Percentiles rank a stretch among this genome's conserved stretches.
Conservation (phyloP, 2,888 invertebrate species). For the Lycia hirtaria region DNA sequence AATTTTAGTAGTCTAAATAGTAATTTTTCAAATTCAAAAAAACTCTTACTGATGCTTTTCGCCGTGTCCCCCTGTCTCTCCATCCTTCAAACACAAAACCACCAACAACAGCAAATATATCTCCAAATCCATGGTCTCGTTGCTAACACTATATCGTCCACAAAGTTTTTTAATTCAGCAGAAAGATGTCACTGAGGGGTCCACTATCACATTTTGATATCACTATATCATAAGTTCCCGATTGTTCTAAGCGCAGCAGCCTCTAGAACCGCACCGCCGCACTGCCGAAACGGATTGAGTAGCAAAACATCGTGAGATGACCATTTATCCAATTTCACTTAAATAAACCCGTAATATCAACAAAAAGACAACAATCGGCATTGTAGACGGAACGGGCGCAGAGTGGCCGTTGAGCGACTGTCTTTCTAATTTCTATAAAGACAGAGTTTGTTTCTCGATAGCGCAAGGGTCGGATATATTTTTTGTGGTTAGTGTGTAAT, state of each 20-base stretch:
- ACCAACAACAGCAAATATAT: constrained; percentile 66
- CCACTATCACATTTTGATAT: constrained; percentile 72
- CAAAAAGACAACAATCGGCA: constrained; percentile 74
- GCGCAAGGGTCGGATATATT: constrained; percentile 49
- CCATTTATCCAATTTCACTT: constrained; percentile 85
- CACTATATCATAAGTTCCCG: constrained; percentile 60
- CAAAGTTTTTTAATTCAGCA: constrained; percentile 49
- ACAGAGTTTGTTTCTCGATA: constrained; percentile 54
- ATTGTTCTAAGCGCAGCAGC: constrained; percentile 56
- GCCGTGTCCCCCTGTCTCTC: constrained; percentile 74
- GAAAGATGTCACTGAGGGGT: constrained; percentile 52
- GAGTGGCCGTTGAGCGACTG: constrained; percentile 44
- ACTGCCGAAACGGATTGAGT: constrained; percentile 71
- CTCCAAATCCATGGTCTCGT: constrained; percentile 61
- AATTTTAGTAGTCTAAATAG: too few species aligned
- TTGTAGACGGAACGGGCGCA: constrained; percentile 62
- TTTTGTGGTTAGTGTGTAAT: constrained; percentile 65
- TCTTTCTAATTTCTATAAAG: constrained; percentile 53
- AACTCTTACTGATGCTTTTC: constrained; percentile 75
- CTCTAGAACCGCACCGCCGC: constrained; percentile 63
- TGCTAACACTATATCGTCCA: constrained; percentile 50
- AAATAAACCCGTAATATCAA: constrained; percentile 82
- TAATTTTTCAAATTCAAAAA: too few species aligned
- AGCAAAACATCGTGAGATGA: constrained; percentile 75
- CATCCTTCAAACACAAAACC: constrained; percentile 62